Evolutionary conservation across 2,888 invertebrate genomes (phyloP).

Genomic region (Petrophora chlorosata): DNA sequence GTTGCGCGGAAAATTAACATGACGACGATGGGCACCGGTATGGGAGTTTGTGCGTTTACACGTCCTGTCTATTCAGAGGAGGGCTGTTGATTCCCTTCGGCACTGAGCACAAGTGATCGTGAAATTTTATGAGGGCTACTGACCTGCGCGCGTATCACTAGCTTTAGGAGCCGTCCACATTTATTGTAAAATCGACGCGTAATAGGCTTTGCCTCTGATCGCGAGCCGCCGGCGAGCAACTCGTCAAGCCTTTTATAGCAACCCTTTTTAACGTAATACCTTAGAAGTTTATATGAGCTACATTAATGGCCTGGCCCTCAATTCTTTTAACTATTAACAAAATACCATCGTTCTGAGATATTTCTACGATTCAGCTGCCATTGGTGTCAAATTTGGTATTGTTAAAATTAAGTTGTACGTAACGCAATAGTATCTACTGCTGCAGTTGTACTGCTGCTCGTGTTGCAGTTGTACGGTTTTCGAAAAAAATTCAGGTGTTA

Average conservation of each 20-base stretch:
- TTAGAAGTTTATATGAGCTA: no score
- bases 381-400: no score
- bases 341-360: no score
- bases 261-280: slow-evolving; percentile 58
- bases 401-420: no score
- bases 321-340: no score
- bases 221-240: slow-evolving; percentile 51
- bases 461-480: no score
- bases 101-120: slow-evolving; percentile 53
- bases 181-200: slow-evolving; percentile 65
- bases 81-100: slow-evolving; percentile 49
- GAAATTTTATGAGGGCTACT: slow-evolving; percentile 72
- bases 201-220: slow-evolving; percentile 49
- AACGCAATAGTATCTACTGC: no score
- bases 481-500: no score
- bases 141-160: slow-evolving; percentile 63
- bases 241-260: slow-evolving; percentile 60
- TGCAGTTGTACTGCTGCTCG: no score
- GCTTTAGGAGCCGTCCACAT: slow-evolving; percentile 64
- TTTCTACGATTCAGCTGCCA: no score
- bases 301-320: no score
- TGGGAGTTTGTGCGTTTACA: slow-evolving; percentile 31
- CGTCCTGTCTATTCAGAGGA: slow-evolving; percentile 31
- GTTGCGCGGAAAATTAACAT: slow-evolving; percentile 46
- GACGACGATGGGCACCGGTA: slow-evolving; percentile 25